These are phyloP conservation scores for Prunella strophiata DNA, from an alignment of 2,797 vertebrate genomes.

Conservation along the genomic window DNA sequence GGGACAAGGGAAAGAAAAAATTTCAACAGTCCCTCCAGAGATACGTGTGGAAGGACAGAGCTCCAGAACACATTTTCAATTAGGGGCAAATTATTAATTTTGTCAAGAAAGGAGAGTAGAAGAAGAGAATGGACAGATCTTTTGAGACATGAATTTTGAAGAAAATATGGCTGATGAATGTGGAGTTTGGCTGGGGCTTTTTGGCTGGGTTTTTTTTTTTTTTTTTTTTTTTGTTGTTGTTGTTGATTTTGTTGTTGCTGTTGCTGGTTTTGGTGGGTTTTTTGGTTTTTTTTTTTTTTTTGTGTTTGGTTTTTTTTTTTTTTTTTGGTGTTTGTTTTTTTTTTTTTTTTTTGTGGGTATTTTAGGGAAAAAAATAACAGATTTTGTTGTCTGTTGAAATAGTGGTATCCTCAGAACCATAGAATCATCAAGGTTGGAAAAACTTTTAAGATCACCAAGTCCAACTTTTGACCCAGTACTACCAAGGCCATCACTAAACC, in stretches of 20 bases:
- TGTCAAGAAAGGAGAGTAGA: neutral
- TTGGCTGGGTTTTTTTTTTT: neutral
- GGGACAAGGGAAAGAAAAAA: neutral
- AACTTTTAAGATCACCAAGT: neutral
- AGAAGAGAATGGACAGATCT: neutral
- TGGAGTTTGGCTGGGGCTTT: rapidly evolving
- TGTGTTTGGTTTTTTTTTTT: too few species aligned
- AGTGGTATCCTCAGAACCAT: neutral
- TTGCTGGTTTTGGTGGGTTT: too few species aligned
- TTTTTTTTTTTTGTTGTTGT: too few species aligned
- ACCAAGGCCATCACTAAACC: neutral
- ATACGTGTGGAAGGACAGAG: neutral
- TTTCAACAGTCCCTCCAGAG: neutral
- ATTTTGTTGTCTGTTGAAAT: neutral
- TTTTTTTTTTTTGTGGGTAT: too few species aligned
- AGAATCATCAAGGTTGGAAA: neutral
- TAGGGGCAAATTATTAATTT: neutral
- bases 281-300: too few species aligned
- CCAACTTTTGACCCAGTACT: neutral
- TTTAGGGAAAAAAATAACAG: neutral
- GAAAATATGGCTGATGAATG: neutral
- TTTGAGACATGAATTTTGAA: neutral
- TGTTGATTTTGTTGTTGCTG: too few species aligned
- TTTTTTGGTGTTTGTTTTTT: too few species aligned
- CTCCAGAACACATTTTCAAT: neutral